Conservation (phyloP, 2,113 vertebrate genomes). For the Caranx ignobilis region DNA sequence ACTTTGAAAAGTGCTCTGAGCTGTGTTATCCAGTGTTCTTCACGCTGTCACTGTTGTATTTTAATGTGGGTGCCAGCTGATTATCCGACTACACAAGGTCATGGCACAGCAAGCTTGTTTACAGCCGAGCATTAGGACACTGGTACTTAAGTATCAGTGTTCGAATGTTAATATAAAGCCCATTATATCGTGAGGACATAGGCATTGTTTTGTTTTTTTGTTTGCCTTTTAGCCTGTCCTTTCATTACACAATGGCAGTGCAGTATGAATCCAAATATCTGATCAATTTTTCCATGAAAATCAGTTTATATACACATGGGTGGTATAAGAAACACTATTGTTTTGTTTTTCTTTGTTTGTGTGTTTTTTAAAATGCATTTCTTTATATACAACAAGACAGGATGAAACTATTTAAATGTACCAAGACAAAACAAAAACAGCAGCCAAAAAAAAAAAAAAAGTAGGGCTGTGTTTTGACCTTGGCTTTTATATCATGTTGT, state of each 20-base stretch:
- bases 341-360: conserved; percentile 7
- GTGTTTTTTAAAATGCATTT: too few relatives aligned
- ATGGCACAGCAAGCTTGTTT: background rate
- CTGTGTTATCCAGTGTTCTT: conserved; percentile 9
- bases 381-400: too few relatives aligned
- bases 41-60: background rate
- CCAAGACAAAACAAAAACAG: too few relatives aligned
- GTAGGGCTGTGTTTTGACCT: background rate
- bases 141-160: background rate
- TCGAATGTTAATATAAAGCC: background rate
- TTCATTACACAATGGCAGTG: background rate
- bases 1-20: conserved; percentile 5
- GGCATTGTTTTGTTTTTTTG: background rate
- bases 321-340: background rate
- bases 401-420: too few relatives aligned
- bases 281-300: background rate
- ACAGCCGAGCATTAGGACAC: background rate
- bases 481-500: conserved; percentile 6
- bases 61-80: conserved; percentile 5
- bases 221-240: background rate
- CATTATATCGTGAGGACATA: background rate
- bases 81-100: conserved; percentile 7
- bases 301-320: background rate
- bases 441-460: too few relatives aligned
- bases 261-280: background rate